Base-by-base conservation (phyloP, 2,797 vertebrate genomes). In the Tinamus major region DNA sequence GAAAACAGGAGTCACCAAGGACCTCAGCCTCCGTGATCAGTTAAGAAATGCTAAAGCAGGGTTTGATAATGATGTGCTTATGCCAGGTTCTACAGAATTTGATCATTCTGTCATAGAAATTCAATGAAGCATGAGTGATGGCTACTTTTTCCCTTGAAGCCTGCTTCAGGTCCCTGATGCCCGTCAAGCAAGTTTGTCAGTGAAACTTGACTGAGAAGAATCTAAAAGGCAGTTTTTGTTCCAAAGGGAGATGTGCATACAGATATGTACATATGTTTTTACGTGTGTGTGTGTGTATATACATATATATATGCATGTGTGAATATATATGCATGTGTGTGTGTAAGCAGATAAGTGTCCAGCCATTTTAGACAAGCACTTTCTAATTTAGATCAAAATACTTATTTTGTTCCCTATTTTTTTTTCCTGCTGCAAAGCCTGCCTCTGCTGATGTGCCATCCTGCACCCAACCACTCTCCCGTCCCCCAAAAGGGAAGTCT, bases 81-180 rank as follows among this genome's bases (percentile, higher is more conserved):
- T 98, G 97, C 97, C 97, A 97, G 97, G 87, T 97, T 97, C 98
- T 97, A 89, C 97, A 97, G 96, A 96, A 97, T 97, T 98, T 98
- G 98, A 98, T 97, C 97, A 87, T 97, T 97, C 98, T 98, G 98
- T 98, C 98, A 98, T 97, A 98, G 98, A 98, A 98, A 98, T 98
- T 97, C 98, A 95, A 98, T 98, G 98, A 97, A 97, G 94, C 96
- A 96, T 98, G 98, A 98, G 94, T 98, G 97, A 98, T 98, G 97
- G 97, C 92, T 97, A 97, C 97, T 97, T 98, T 97, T 96, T 97
- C 95, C 96, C 95, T 96, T 95, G 96, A 97, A 98, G 97, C 97
- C 94, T 87, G 96, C 97, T 96, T 94, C 93, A 94, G 95, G 97
- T 98, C 98, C 97, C 98, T 95, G 97, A 97, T 94, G 98, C 93